Conservation (phyloP, 1,140 invertebrate species). For the Ladona fulva region DNA sequence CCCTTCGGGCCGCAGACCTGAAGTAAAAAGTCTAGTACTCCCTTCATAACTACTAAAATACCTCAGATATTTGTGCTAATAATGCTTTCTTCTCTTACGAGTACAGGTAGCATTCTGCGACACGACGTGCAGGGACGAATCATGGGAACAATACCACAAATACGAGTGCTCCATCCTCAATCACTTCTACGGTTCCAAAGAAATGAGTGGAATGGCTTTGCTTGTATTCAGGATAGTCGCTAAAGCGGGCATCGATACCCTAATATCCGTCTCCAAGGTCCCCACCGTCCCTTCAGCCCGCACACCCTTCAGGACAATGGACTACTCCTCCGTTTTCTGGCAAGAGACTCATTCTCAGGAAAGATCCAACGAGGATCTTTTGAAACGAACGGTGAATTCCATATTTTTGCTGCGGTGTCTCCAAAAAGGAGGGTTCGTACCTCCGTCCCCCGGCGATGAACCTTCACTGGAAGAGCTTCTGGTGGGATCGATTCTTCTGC, state of each 20-base stretch:
- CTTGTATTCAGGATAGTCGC: conserved; percentile 44
- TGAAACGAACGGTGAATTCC: conserved; percentile 41
- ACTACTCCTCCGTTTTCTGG: conserved; percentile 34
- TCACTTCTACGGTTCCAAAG: conserved; percentile 33
- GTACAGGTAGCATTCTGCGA: conserved; percentile 39
- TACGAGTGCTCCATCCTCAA: conserved; percentile 45
- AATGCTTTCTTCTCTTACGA: too few species aligned
- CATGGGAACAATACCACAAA: conserved; percentile 41
- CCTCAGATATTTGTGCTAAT: too few species aligned
- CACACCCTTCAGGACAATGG: conserved; percentile 31
- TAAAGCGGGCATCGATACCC: conserved; percentile 27
- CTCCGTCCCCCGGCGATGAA: conserved; percentile 18
- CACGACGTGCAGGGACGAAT: conserved; percentile 36
- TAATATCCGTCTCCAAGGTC: conserved; percentile 6
- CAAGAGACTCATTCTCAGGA: conserved; percentile 41
- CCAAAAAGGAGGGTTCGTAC: conserved; percentile 33
- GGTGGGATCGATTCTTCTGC: conserved; percentile 40
- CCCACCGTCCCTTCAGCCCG: conserved; percentile 23
- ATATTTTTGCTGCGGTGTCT: conserved; percentile 46
- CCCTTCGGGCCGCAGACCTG: too few species aligned
- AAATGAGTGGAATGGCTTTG: conserved; percentile 36
- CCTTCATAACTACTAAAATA: too few species aligned
- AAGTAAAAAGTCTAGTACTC: too few species aligned
- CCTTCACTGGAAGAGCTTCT: conserved; percentile 24
- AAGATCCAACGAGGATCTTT: conserved; percentile 38